A percentile compares a stretch with the other conserved stretches of the same genome.
phyloP scores from a whole-genome alignment of 2,113 vertebrate genomes.

The Mystacornis crossleyi region DNA sequence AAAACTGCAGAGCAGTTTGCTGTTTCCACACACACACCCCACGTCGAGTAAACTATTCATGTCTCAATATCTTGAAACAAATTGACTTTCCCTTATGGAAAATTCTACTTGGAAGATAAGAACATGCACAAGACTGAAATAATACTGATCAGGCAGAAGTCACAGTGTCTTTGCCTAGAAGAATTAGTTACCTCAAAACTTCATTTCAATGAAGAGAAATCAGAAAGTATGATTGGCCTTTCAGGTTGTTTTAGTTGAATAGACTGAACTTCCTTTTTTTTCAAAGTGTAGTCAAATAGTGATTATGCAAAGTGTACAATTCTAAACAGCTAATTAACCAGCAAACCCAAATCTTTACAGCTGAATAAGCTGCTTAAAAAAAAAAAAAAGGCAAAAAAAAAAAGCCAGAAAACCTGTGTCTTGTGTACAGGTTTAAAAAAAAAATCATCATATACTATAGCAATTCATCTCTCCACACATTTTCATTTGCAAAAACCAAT shows the following conservation, averaged over 20 bases:
- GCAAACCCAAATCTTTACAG: conserved; percentile 1
- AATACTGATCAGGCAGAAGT: neutral
- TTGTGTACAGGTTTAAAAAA: neutral
- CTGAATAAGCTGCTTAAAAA: neutral
- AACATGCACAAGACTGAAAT: neutral
- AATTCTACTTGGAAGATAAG: neutral
- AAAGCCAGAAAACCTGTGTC: neutral
- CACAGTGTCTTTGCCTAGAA: neutral
- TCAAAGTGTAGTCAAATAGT: conserved; percentile 18
- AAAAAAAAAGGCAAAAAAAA: no score
- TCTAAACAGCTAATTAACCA: conserved; percentile 56
- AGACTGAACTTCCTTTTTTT: conserved; percentile 30
- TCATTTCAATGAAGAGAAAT: neutral
- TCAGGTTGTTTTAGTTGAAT: conserved; percentile 28
- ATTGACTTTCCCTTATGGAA: neutral
- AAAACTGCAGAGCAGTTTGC: neutral
- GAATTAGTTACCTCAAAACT: neutral
- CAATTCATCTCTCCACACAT: neutral
- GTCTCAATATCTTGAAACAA: neutral
- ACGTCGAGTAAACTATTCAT: neutral
- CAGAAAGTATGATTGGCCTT: neutral
- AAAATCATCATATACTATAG: neutral
- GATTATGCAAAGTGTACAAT: conserved; percentile 38
- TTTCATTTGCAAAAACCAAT: neutral
- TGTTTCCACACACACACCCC: neutral